Percentiles rank a stretch among this genome's conserved stretches.
Conservation (phyloP, 2,113 vertebrate species). For the Hyperoodon ampullatus region DNA sequence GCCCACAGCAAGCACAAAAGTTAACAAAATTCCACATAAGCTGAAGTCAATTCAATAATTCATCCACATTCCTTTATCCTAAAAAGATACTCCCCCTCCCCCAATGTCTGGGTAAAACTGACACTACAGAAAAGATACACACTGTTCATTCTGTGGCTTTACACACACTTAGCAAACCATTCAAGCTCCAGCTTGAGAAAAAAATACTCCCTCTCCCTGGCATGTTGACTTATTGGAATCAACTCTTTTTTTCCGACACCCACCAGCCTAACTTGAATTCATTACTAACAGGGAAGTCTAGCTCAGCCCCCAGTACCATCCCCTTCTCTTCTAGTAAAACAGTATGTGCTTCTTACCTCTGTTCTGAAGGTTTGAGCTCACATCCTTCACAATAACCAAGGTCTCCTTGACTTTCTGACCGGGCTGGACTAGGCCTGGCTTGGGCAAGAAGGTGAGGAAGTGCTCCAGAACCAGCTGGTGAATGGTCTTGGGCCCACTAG, state of each 20-base stretch:
- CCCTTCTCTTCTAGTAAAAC: not conserved
- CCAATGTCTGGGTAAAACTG: not conserved
- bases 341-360: conserved; percentile 58
- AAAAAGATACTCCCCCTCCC: not conserved
- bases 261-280: not conserved
- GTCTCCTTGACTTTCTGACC: conserved; percentile 61
- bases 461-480: conserved; percentile 77
- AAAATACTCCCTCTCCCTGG: not conserved
- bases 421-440: conserved; percentile 14
- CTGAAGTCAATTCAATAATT: not conserved
- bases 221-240: not conserved
- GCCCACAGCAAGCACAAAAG: not conserved
- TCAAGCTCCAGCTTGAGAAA: not conserved
- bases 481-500: conserved; percentile 64
- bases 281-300: not conserved
- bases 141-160: not conserved
- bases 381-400: conserved; percentile 65
- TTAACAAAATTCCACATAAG: conserved; percentile 24
- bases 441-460: conserved; percentile 73
- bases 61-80: not conserved
- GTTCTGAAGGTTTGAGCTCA: conserved; percentile 52
- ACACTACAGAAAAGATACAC: not conserved
- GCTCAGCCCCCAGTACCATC: not conserved
- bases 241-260: not conserved
- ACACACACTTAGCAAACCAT: not conserved